Evolutionary conservation across 2,797 vertebrate species (phyloP).

Genomic region (Heliangelus exortis): DNA sequence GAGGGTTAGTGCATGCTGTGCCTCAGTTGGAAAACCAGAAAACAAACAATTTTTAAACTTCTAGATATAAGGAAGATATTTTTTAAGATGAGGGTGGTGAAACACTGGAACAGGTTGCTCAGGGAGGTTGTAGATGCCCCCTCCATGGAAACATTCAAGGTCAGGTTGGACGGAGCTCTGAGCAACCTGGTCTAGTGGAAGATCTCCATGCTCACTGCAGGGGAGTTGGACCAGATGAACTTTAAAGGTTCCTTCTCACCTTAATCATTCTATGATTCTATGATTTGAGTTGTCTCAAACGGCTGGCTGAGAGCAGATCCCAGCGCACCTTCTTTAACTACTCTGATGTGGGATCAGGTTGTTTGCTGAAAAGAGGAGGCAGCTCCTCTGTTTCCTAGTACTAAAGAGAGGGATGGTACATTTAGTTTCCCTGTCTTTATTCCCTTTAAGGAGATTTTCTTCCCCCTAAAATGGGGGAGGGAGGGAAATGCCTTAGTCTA

Average conservation of each 20-base stretch:
- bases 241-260: neutral
- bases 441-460: no score
- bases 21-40: neutral
- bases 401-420: neutral
- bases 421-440: neutral
- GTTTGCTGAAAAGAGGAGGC: neutral
- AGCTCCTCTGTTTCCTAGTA: neutral
- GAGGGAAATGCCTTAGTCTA: neutral
- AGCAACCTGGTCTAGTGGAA: neutral
- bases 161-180: neutral
- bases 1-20: neutral
- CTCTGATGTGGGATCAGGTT: neutral
- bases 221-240: fast-evolving
- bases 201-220: neutral
- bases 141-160: neutral
- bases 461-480: no score
- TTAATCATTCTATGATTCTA: neutral
- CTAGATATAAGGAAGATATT: neutral
- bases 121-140: neutral
- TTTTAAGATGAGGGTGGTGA: neutral
- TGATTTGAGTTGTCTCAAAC: neutral
- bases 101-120: neutral
- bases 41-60: neutral
- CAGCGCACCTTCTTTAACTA: neutral
- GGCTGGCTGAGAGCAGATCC: neutral